Evolutionary conservation across 2,888 invertebrate genomes (phyloP).

Genomic region (Nomada goodeniana): DNA sequence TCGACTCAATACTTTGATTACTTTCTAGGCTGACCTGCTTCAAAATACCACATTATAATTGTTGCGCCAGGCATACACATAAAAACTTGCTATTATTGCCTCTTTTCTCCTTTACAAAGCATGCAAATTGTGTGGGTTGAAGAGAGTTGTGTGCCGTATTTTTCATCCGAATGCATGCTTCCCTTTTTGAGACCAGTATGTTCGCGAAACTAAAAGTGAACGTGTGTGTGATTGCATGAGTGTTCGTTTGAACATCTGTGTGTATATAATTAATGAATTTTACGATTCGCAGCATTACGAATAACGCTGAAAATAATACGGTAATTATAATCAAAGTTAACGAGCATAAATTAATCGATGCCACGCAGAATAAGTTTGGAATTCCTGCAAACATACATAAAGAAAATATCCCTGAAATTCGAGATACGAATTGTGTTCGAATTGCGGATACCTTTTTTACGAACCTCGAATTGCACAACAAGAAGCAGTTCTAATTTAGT

Average conservation of each 20-base stretch:
- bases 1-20: slow-evolving; percentile 8
- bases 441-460: not conserved
- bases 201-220: not conserved
- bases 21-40: slow-evolving; percentile 18
- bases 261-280: not conserved
- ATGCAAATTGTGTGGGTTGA: slow-evolving; percentile 45
- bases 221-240: not conserved
- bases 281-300: not conserved
- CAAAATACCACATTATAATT: slow-evolving; percentile 8
- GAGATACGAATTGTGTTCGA: not conserved
- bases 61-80: not conserved
- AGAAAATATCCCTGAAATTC: not conserved
- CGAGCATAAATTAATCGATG: not conserved
- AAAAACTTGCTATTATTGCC: slow-evolving; percentile 16
- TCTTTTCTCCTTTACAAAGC: slow-evolving; percentile 3
- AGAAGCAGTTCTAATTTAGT: slow-evolving; percentile 25
- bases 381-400: not conserved
- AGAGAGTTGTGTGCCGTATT: not conserved
- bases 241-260: not conserved
- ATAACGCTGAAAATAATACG: not conserved
- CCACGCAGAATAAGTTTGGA: not conserved
- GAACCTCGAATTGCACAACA: not conserved
- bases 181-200: not conserved
- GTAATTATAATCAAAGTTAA: not conserved
- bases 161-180: not conserved